Conservation (phyloP, 2,797 vertebrate species). For the Eulemur rubriventer region DNA sequence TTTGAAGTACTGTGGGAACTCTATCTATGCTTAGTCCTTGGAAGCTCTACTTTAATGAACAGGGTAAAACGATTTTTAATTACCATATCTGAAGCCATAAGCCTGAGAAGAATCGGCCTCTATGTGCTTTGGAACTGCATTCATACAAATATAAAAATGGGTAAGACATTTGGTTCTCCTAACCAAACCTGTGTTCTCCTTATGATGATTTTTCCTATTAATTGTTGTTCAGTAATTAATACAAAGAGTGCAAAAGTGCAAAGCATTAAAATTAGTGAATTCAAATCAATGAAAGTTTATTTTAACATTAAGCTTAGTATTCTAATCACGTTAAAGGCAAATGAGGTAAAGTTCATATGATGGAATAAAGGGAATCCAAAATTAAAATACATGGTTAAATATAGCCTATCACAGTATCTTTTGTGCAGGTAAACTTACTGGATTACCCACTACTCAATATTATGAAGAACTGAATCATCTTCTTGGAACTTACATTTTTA, state of each 20-base stretch:
- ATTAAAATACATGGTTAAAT: slow-evolving; percentile 15
- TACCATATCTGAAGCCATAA: slow-evolving; percentile 21
- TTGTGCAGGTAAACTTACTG: neutral
- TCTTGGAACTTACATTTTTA: neutral
- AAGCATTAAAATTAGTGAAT: neutral
- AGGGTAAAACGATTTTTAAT: slow-evolving; percentile 62
- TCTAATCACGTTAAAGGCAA: neutral
- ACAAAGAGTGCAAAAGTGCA: neutral
- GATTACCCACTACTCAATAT: neutral
- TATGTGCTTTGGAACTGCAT: neutral
- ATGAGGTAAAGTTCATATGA: neutral
- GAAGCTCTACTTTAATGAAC: slow-evolving; percentile 30
- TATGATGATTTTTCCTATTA: neutral
- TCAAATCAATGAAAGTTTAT: neutral
- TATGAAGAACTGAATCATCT: neutral
- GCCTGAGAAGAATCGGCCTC: neutral
- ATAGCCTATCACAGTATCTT: neutral
- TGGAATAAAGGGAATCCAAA: neutral
- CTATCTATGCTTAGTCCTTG: neutral
- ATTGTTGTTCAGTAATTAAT: neutral
- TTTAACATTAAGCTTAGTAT: slow-evolving; percentile 23
- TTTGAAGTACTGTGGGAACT: slow-evolving; percentile 56
- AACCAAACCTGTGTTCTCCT: neutral
- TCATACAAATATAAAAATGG: neutral
- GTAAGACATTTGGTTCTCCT: neutral